Conservation (phyloP, 2,113 vertebrate species). For the human (Homo sapiens) region GRCh38 chr5:50762001-50762500, state of each 20-base stretch:
- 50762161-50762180: not conserved
- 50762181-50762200: not conserved
- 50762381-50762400: not conserved
- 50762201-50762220: not conserved
- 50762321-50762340: not conserved
- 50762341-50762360: not conserved
- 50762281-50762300: not conserved
- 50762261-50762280: not conserved
- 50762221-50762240: not conserved
- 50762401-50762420: not conserved
- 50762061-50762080: not conserved
- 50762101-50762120: not conserved
- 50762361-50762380: not conserved
- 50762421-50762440: not conserved
- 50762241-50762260: not conserved
- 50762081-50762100: not conserved
- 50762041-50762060: not conserved
- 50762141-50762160: not conserved
- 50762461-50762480: not conserved
- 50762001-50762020: not conserved
- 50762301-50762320: not conserved
- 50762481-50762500: not conserved
- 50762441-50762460: not conserved
- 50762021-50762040: not conserved
- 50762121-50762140: not conserved